Percentiles rank a stretch among this genome's conserved stretches.
phyloP scores from a whole-genome alignment of 2,797 vertebrate genomes.

The Tokudaia tokunoshimensis region DNA sequence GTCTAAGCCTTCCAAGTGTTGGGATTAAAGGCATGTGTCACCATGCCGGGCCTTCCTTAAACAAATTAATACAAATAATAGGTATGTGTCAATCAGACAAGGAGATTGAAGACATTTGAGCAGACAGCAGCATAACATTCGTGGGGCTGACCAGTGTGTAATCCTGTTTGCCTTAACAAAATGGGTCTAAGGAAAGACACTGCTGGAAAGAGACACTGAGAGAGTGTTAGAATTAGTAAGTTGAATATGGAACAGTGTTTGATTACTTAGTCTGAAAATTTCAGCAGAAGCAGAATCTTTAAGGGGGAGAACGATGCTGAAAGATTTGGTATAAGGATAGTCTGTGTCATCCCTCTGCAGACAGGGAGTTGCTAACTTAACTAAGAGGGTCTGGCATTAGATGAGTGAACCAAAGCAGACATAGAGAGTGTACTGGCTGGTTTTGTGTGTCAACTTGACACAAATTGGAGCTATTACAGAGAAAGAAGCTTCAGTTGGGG shows the following conservation, averaged over 20 bases:
- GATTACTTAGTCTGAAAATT: neutral
- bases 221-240: constrained; percentile 28
- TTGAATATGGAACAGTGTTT: neutral
- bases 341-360: neutral
- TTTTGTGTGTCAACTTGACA: no score
- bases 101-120: neutral
- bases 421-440: neutral
- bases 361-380: neutral
- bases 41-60: neutral
- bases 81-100: neutral
- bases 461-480: no score
- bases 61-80: constrained; percentile 21
- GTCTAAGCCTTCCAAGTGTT: neutral
- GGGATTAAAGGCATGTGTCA: neutral
- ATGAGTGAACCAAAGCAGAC: neutral
- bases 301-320: neutral
- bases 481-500: no score
- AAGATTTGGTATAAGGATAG: neutral
- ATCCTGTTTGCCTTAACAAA: constrained; percentile 11
- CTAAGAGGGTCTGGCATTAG: neutral
- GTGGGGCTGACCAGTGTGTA: neutral
- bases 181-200: neutral
- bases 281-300: neutral
- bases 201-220: neutral
- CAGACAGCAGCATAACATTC: neutral